Evolutionary conservation across 2,113 vertebrate genomes (phyloP), one percentile per base, ranked within the genome.

Genomic region (Callipepla squamata): DNA sequence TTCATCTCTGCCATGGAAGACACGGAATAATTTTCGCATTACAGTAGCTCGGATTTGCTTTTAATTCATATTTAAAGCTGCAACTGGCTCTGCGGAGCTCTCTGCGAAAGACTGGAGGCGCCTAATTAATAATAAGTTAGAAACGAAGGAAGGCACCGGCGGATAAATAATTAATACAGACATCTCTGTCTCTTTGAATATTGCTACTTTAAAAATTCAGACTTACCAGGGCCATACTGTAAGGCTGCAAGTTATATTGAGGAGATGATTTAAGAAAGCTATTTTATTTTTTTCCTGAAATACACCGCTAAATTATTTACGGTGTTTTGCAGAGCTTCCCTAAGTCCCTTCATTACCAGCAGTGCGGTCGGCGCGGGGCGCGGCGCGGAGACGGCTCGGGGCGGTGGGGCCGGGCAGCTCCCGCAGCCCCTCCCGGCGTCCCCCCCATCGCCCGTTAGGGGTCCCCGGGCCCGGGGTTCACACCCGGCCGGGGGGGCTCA

Each of bases 71-170:
- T 98, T 98, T 98, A 98, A 98, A 98, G 97, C 98, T 98, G 97
- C 98, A 96, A 97, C 97, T 95, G 97, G 97, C 97, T 98, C 98
- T 92, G 97, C 72, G 97, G 97, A 98, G 97, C 97, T 97, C 97
- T 97, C 96, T 97, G 96, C 95, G 93, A 98, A 98, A 98, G 97
- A 98, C 98, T 97, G 96, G 97, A 98, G 98, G 98, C 98, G 98
- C 98, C 98, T 98, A 98, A 99, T 98, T 98, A 99, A 98, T 98
- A 98, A 98, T 98, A 98, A 98, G 97, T 97, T 98, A 97, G 98
- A 98, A 98, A 98, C 97, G 97, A 98, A 98, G 97, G 98, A 98
- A 98, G 98, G 97, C 98, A 98, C 97, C 96, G 95, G 97, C 73
- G 95, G 97, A 97, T 98, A 96, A 98, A 98, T 98, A 98, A 98